A percentile compares a stretch with the other conserved stretches of the same genome.
Conservation (phyloP, 1,140 invertebrate genomes). For the Platyscapa corneri region DNA sequence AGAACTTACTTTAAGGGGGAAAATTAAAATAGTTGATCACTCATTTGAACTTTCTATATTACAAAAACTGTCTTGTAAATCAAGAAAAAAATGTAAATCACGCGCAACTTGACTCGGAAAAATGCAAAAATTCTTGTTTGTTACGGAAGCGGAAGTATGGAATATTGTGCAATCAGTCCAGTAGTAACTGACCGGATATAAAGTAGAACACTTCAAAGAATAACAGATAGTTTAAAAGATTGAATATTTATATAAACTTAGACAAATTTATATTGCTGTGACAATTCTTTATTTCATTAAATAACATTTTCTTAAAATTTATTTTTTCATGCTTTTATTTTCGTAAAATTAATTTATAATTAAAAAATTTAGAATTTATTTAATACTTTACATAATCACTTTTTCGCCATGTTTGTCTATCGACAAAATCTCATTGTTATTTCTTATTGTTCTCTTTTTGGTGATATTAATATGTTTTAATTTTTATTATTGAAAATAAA, state of each 20-base stretch:
- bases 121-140: background rate
- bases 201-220: background rate
- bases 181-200: background rate
- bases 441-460: too few species aligned
- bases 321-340: too few species aligned
- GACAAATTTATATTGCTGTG: background rate
- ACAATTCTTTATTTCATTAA: background rate
- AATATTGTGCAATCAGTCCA: constrained; percentile 39
- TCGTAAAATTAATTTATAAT: too few species aligned
- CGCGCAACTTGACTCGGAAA: background rate
- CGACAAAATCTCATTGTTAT: too few species aligned
- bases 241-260: background rate
- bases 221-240: background rate
- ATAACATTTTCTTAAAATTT: background rate
- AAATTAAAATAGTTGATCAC: too few species aligned
- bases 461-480: too few species aligned
- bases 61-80: background rate
- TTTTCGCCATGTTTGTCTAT: too few species aligned
- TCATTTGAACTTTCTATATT: background rate
- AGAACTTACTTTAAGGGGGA: too few species aligned
- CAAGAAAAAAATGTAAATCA: constrained; percentile 22
- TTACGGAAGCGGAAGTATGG: constrained; percentile 34
- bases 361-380: too few species aligned
- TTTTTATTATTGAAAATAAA: too few species aligned
- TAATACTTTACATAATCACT: too few species aligned